phyloP scores from a whole-genome alignment of 2,888 invertebrate species.

The Augiades crinisus region DNA sequence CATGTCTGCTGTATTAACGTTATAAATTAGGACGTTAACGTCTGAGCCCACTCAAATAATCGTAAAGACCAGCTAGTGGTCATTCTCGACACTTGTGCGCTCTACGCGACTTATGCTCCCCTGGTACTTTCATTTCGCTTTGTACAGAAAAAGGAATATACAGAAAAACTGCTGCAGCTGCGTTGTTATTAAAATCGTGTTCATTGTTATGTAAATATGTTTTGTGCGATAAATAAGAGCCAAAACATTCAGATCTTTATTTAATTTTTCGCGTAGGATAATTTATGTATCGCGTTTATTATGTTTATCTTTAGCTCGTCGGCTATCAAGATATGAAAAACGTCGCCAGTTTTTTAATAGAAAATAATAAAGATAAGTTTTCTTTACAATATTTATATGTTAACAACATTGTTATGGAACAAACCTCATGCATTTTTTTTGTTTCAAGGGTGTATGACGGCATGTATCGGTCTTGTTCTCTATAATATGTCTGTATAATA shows the following conservation, averaged over 20 bases:
- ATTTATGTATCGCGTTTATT: not conserved
- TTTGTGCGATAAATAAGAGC: slow-evolving; percentile 25
- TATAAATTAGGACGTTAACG: slow-evolving; percentile 78
- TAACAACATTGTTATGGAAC: too few species aligned
- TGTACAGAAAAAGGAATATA: slow-evolving; percentile 35
- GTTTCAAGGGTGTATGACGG: too few species aligned
- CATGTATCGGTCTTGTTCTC: too few species aligned
- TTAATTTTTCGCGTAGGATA: not conserved
- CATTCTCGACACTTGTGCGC: slow-evolving; percentile 65
- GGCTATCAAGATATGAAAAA: not conserved
- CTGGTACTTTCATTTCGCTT: slow-evolving; percentile 50
- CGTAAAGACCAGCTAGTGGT: slow-evolving; percentile 64
- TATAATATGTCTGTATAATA: too few species aligned
- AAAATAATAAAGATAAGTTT: too few species aligned
- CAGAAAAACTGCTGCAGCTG: slow-evolving; percentile 4
- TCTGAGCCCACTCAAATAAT: slow-evolving; percentile 72
- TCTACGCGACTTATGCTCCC: slow-evolving; percentile 46
- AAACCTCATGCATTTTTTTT: too few species aligned
- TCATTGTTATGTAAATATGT: slow-evolving; percentile 19
- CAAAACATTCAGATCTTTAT: not conserved
- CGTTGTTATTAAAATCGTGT: slow-evolving; percentile 14
- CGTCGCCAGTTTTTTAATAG: too few species aligned
- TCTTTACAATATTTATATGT: too few species aligned
- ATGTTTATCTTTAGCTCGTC: not conserved
- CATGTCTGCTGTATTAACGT: slow-evolving; percentile 70